phyloP scores from a whole-genome alignment of 2,113 vertebrate species.

The Entosphenus tridentatus region DNA sequence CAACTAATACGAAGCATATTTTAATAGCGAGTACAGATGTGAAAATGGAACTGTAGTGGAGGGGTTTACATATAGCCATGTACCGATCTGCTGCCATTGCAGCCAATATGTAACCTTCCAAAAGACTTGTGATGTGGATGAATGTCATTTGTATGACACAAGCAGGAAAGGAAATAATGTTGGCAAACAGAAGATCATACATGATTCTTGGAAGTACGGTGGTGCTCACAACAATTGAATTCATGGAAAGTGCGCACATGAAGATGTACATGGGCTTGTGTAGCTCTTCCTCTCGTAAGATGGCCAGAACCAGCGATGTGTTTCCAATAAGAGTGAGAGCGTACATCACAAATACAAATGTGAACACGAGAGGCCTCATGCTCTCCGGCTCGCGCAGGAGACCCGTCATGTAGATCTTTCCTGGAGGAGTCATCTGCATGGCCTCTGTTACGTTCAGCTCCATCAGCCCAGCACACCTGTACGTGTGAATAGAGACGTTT shows the following conservation, averaged over 20 bases:
- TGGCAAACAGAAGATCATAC: background rate
- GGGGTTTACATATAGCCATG: background rate
- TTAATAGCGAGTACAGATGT: background rate
- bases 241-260: background rate
- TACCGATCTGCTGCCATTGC: background rate
- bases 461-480: no score
- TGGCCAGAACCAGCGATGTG: background rate
- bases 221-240: background rate
- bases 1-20: background rate
- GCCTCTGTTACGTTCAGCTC: no score
- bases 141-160: background rate
- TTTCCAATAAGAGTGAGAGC: background rate
- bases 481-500: no score
- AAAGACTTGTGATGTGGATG: background rate
- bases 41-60: background rate
- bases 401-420: no score
- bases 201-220: constrained; percentile 2
- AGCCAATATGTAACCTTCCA: background rate
- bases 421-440: no score
- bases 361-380: no score
- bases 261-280: constrained; percentile 4
- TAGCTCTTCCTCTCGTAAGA: background rate
- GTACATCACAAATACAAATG: background rate
- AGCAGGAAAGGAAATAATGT: background rate
- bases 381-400: no score